Conservation (phyloP, 2,797 vertebrate species). For the Babyrousa celebensis region DNA sequence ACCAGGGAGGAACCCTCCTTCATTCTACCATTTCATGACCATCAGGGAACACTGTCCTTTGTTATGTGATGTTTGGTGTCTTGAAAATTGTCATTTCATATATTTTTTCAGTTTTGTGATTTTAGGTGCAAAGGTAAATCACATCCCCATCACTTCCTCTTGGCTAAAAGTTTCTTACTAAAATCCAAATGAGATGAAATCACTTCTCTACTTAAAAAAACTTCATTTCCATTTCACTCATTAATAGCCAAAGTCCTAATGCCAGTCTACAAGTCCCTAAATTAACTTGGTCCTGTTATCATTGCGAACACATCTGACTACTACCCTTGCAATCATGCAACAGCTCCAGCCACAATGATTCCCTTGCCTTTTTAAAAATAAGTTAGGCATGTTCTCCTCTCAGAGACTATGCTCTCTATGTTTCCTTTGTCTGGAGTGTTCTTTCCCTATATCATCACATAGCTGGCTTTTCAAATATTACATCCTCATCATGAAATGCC, state of each 20-base stretch:
- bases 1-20: neutral
- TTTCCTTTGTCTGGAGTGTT: neutral
- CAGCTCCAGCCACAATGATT: neutral
- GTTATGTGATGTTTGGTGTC: neutral
- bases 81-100: neutral
- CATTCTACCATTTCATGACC: neutral
- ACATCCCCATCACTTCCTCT: neutral
- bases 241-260: neutral
- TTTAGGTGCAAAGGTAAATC: conserved; percentile 6
- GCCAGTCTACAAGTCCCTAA: neutral
- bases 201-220: neutral
- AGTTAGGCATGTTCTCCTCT: neutral
- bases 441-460: neutral
- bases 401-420: neutral
- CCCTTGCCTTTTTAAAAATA: conserved; percentile 32
- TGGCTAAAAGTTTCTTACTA: neutral
- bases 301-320: neutral
- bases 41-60: neutral
- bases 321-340: neutral
- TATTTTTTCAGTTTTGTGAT: neutral
- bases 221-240: conserved; percentile 63
- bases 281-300: neutral
- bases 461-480: neutral
- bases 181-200: neutral
- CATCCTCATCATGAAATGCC: neutral